A percentile compares a stretch with the other conserved stretches of the same genome.
Conservation (phyloP, 92 coral and sea anemone species). For the Virgularia gustaviana region DNA sequence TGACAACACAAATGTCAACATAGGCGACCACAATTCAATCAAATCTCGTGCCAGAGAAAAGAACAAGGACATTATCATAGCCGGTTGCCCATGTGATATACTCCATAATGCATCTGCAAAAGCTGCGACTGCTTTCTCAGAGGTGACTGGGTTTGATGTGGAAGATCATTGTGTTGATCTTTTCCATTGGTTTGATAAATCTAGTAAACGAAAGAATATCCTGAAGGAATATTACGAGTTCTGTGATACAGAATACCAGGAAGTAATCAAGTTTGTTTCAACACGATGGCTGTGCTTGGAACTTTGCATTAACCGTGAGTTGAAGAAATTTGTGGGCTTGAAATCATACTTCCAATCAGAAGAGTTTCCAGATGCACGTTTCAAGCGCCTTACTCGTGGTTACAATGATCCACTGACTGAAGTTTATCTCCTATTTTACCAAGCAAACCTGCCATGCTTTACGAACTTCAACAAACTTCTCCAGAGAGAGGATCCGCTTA, state of each 20-base stretch:
- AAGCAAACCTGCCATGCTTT: slow-evolving; percentile 27
- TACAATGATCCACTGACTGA: slow-evolving; percentile 27
- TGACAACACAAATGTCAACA: slow-evolving; percentile 64
- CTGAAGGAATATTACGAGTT: slow-evolving; percentile 52
- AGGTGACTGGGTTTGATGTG: slow-evolving; percentile 49
- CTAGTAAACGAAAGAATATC: slow-evolving; percentile 48
- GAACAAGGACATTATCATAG: slow-evolving; percentile 42
- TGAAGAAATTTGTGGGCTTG: slow-evolving; percentile 53
- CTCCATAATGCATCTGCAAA: slow-evolving; percentile 60
- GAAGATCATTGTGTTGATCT: slow-evolving; percentile 59
- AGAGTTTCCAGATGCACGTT: slow-evolving; percentile 25
- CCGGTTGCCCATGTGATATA: slow-evolving; percentile 59
- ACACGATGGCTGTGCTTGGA: slow-evolving; percentile 46
- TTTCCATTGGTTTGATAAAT: slow-evolving; percentile 58
- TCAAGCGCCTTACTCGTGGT: slow-evolving; percentile 22
- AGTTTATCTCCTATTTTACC: slow-evolving; percentile 34
- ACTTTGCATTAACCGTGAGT: slow-evolving; percentile 50
- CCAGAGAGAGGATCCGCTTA: slow-evolving; percentile 58
- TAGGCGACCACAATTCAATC: slow-evolving; percentile 53
- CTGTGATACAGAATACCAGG: slow-evolving; percentile 39
- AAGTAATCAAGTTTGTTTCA: slow-evolving; percentile 35
- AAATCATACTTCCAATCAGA: slow-evolving; percentile 59
- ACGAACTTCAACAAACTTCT: slow-evolving; percentile 45
- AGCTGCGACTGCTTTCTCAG: slow-evolving; percentile 50
- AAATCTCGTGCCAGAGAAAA: slow-evolving; percentile 51